Evolutionary conservation across 2,113 vertebrate genomes (phyloP), one percentile per base, ranked within the genome.

Genomic region (Andinoacara biseriatus): DNA sequence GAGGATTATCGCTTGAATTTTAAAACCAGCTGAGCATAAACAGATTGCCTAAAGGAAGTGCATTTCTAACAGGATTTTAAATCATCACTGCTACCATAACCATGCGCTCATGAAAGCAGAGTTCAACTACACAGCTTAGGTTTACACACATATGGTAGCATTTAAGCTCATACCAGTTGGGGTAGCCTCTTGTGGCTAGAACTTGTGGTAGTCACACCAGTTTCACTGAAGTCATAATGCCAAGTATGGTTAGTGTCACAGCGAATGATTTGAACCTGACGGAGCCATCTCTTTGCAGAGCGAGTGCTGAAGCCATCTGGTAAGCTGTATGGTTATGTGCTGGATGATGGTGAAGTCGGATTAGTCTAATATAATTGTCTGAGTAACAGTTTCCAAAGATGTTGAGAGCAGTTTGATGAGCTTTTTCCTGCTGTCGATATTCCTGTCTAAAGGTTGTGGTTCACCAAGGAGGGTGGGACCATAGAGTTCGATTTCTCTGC

Each of bases 361-460:
- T 87, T 87, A 84, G 78, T 88, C 80, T 80, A 90, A 89, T 91
- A 89, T 94, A 85, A 87, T 86, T 88, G 80, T 90, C 89, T 91
- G 89, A 92, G 89, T 80, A 94, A 94, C 87, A 89, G 81, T 91
- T 94, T 94, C 91, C 90, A 90, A 85, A 92, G 80, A 91, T 90
- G 87, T 90, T 93, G 65, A 83, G 75, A 76, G 80, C 84, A 81
- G 80, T 87, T 91, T 91, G 84, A 93, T 91, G 91, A 89, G 78
- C 81, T 88, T 93, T 93, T 94, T 92, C 89, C 91, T 91, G 90
- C 90, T 92, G 87, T 92, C 86, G 83, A 24, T 80, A 91, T 91
- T 89, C 90, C 90, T 91, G 85, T 81, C 79, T 87, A 81, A 92
- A 91, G 79, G 81, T 89, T 93, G 90, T 91, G 92, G 93, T 90